Base-by-base conservation (phyloP, 2,113 vertebrate species). In the Macroglossus sobrinus region DNA sequence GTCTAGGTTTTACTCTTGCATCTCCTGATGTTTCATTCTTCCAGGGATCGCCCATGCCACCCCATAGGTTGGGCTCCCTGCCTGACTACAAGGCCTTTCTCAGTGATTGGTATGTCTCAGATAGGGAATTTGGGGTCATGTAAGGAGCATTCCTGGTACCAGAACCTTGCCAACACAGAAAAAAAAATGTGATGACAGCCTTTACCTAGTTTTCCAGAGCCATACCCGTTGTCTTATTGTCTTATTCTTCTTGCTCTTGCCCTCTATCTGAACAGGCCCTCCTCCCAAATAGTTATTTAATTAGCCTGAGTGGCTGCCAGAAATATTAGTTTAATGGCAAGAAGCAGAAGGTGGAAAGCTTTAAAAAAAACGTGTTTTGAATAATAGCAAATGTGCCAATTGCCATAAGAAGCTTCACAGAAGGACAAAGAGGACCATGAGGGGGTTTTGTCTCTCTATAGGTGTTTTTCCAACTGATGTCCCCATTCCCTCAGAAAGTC, bases 201-300 rank as follows among this genome's bases (percentile, higher is more conserved):
- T 21, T 81, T 50, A 30, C 4, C 47, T 33, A 71, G 71, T 93
- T 94, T 89, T 84, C 53, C 40, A 4, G 13, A 95, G 87, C 38
- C 55, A 53, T 80, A 55, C 15, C 68, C 84, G 33, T 78, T 89
- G 55, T 75, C 76, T 93, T 94, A 53, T 78, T 89, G 55, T 75
- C 76, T 93, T 94, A 53, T 43, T 95, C 24, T 33, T 13, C 1
- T 92, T 78, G 33, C 45, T 97, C 53, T 94, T 91, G 63, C 82
- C 79, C 74, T 92, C 90, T 93, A 95, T 72, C 89, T 96, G 84
- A 97, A 95, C 0, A 13, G 19, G 76, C 92, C 76, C 94, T 95
- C 28, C n/a, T 22, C 30, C 35, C 30, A 96, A 97, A 90, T 57
- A 93, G 40, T 95, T 79, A 90, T 22, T 76, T 92, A 98, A 96